phyloP scores from a whole-genome alignment of 2,113 vertebrate species.

The human (Homo sapiens) region DNA sequence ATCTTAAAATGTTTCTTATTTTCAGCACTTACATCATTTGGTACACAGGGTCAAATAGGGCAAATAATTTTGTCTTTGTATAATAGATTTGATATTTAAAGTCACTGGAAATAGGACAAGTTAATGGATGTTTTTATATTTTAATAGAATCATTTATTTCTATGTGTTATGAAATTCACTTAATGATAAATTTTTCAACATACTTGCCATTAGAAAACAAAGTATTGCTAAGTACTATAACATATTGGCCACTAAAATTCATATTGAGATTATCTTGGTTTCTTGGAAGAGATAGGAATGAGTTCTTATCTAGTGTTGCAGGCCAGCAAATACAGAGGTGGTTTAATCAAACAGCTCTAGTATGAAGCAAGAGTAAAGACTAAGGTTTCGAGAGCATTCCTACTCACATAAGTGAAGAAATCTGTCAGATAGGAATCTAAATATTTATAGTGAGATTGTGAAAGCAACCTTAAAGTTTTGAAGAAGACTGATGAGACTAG shows the following conservation, averaged over 20 bases:
- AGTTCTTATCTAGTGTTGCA: constrained; percentile 39
- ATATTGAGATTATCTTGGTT: constrained; percentile 30
- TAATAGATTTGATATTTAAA: constrained; percentile 63
- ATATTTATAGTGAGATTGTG: constrained; percentile 60
- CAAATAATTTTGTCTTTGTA: constrained; percentile 52
- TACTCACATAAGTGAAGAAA: constrained; percentile 52
- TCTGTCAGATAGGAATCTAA: constrained; percentile 42
- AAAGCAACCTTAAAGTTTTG: constrained; percentile 59
- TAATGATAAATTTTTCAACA: constrained; percentile 52
- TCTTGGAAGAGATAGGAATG: constrained; percentile 39
- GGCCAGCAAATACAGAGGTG: neutral
- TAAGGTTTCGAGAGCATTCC: constrained; percentile 50
- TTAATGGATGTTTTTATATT: constrained; percentile 34
- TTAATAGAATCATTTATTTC: constrained; percentile 46
- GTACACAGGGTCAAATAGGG: constrained; percentile 35
- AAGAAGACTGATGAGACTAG: constrained; percentile 61
- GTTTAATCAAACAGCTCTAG: neutral
- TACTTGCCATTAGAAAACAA: constrained; percentile 42
- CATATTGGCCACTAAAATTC: constrained; percentile 37
- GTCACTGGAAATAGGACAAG: constrained; percentile 18
- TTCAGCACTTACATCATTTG: neutral
- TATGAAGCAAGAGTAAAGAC: constrained; percentile 64
- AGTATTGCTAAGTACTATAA: constrained; percentile 41
- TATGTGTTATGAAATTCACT: constrained; percentile 48
- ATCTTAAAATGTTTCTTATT: constrained; percentile 53